A percentile compares a stretch with the other conserved stretches of the same genome.
These are phyloP conservation scores for Salmo trutta DNA, from an alignment of 2,797 vertebrate species.

Conservation along the genomic window DNA sequence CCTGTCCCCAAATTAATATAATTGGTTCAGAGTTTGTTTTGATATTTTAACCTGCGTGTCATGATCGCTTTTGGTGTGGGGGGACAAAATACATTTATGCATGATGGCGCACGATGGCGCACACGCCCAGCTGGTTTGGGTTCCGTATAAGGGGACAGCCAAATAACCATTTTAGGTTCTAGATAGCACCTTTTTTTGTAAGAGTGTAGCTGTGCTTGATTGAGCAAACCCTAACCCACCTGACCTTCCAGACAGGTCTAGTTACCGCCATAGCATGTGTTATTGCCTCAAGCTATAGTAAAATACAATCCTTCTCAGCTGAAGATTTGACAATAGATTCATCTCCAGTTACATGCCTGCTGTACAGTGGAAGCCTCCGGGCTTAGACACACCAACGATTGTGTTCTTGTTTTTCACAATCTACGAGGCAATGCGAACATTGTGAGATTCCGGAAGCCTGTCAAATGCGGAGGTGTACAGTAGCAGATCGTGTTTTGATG, in stretches of 20 bases:
- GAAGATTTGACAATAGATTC: neutral
- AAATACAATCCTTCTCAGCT: conserved; percentile 7
- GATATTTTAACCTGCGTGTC: no score
- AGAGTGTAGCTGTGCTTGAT: neutral
- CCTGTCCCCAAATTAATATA: no score
- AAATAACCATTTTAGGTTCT: no score
- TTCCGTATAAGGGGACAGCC: no score
- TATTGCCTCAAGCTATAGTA: conserved; percentile 15
- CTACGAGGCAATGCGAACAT: neutral
- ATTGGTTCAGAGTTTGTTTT: no score
- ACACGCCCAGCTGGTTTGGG: no score
- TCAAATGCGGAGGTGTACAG: neutral
- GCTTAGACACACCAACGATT: conserved; percentile 1
- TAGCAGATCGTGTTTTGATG: neutral
- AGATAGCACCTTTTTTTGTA: no score
- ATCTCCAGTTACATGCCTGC: neutral
- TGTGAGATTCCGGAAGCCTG: neutral
- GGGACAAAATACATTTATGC: no score
- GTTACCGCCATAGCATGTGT: conserved; percentile 17
- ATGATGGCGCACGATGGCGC: no score
- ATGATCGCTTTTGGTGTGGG: no score
- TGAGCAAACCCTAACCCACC: neutral
- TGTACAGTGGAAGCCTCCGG: neutral
- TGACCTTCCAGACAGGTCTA: neutral
- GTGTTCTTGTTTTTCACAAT: neutral